Base-by-base conservation (phyloP, 1,140 invertebrate genomes). In the Tribolium madens region DNA sequence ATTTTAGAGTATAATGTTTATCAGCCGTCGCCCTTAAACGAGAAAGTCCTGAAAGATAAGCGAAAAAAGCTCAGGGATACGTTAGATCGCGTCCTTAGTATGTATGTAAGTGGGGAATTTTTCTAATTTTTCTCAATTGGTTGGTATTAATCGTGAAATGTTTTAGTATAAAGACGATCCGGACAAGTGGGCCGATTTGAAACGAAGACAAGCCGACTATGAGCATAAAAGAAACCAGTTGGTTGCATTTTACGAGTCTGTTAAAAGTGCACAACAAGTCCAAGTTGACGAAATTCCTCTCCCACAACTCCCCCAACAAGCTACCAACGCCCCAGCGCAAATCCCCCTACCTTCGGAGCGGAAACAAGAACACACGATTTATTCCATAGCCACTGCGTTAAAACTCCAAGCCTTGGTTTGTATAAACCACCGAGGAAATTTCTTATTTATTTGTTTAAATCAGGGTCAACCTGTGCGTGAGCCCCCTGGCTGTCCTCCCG, bases 261-360 rank as follows among this genome's bases (percentile, higher is more conserved):
- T 99, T 0, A 92, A 93, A 83, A 95, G 96, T 88, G 97, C 97
- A 5, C 96, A 99, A 85, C 94, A 96, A 84, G 97, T 98, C 0
- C 93, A 95, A 87, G 91, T 99, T n/a, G 96, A 98, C 88, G 96
- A 99, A 86, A 99, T 99, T 87, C 97, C 97, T 5, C 87, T 99
- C 74, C 97, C 97, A 26, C 89, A 93, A 26, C 47, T 86, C 7
- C 84, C 84, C 50, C 87, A 83, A 78, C 87, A 86, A 77, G 81
- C 84, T 14, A 71, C 81, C 26, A 79, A 75, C 80, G 13, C 57
- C 52, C 31, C 76, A n/a, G 91, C 92, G 5, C 91, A 93, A 86
- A 95, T 96, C 81, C 95, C 94, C 17, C 84, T 96, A 70, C 95
- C 95, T 73, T 90, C 76, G 7, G 80, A 84, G 57, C 81, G 82